These are phyloP conservation scores for Rhinopomastus cyanomelas DNA, from an alignment of 2,113 vertebrate species.

Conservation along the genomic window DNA sequence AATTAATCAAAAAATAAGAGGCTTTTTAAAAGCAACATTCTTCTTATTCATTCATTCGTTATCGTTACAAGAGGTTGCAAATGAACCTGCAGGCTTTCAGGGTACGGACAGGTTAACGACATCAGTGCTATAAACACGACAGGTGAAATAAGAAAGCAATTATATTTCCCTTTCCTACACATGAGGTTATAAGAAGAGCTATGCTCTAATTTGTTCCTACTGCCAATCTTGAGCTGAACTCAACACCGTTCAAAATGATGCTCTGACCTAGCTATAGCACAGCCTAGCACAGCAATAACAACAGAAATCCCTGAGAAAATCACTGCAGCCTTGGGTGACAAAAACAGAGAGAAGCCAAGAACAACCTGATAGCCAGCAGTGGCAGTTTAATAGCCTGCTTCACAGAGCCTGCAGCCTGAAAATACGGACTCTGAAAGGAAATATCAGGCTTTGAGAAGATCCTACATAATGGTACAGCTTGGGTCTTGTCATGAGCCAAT, in stretches of 20 bases:
- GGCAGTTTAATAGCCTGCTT: background rate
- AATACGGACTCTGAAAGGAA: background rate
- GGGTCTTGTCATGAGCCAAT: background rate
- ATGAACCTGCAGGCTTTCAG: background rate
- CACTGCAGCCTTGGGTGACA: background rate
- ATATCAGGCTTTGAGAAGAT: background rate
- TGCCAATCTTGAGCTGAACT: background rate
- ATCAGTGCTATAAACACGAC: background rate
- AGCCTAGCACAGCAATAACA: background rate
- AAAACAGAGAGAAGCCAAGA: background rate
- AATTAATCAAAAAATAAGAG: background rate
- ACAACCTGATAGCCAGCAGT: background rate
- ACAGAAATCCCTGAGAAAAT: slow-evolving; percentile 7
- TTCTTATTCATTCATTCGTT: background rate
- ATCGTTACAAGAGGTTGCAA: background rate
- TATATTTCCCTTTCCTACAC: background rate
- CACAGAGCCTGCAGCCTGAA: background rate
- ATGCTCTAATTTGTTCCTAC: background rate
- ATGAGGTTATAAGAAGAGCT: background rate
- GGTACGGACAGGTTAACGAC: background rate
- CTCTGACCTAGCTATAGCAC: background rate
- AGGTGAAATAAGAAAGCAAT: background rate
- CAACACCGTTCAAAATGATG: slow-evolving; percentile 1
- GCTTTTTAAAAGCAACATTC: background rate
- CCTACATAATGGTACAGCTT: background rate